Percentiles rank a stretch among this genome's conserved stretches.
These are phyloP conservation scores for Frankliniella intonsa DNA, from an alignment of 2,888 invertebrate genomes.

Conservation along the genomic window DNA sequence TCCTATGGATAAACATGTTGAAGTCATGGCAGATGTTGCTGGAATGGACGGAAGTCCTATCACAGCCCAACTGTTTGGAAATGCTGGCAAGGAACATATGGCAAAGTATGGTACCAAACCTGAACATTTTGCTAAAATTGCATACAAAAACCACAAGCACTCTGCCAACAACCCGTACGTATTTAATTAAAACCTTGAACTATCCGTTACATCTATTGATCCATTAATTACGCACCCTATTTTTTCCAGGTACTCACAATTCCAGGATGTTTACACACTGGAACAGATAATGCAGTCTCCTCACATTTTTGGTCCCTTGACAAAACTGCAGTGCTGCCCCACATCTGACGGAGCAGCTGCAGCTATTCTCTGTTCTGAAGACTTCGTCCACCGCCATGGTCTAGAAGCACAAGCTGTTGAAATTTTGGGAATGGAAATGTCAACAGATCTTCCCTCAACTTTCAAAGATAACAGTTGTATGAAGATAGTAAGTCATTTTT, in stretches of 20 bases:
- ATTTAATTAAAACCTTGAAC: constrained; percentile 24
- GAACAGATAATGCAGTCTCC: constrained; percentile 87
- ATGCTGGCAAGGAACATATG: constrained; percentile 95
- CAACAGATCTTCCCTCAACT: constrained; percentile 81
- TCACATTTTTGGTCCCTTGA: constrained; percentile 84
- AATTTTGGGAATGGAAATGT: constrained; percentile 95
- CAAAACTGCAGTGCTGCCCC: constrained; percentile 96
- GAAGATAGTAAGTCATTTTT: constrained; percentile 55
- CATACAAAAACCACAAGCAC: constrained; percentile 95
- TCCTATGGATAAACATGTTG: constrained; percentile 83
- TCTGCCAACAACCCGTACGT: constrained; percentile 89
- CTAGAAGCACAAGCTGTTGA: constrained; percentile 86
- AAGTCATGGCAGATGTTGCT: constrained; percentile 74
- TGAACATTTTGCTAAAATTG: constrained; percentile 95
- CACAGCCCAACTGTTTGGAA: constrained; percentile 93
- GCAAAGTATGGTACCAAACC: constrained; percentile 88
- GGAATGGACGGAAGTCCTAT: constrained; percentile 81
- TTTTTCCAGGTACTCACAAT: constrained; percentile 74
- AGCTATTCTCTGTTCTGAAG: constrained; percentile 84
- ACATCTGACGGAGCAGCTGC: constrained; percentile 98
- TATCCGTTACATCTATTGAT: constrained; percentile 13
- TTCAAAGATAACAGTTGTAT: constrained; percentile 78
- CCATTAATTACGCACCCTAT: neutral
- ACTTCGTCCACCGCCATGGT: constrained; percentile 78
- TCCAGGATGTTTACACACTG: constrained; percentile 82